phyloP scores from a whole-genome alignment of 2,113 vertebrate species.

The Bos indicus region DNA sequence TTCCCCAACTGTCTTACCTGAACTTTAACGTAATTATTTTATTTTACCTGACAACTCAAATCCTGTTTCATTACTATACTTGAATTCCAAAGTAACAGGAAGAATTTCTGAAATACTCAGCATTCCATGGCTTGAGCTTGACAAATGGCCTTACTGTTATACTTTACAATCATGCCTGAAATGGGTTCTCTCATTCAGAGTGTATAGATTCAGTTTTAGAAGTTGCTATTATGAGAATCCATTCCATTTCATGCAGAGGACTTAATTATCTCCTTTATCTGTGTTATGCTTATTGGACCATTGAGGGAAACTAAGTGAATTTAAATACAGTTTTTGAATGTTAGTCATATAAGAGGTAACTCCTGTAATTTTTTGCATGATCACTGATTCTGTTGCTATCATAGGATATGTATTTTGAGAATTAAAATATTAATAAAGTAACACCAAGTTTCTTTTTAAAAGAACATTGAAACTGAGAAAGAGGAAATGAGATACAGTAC shows the following conservation, averaged over 20 bases:
- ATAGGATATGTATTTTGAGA: not conserved
- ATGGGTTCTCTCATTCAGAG: not conserved
- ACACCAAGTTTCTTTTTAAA: not conserved
- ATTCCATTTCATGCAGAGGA: not conserved
- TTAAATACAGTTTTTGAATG: not conserved
- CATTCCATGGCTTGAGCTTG: not conserved
- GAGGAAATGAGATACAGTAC: not conserved
- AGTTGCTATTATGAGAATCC: not conserved
- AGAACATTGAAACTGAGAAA: not conserved
- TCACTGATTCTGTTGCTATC: not conserved
- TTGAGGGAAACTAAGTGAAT: not conserved
- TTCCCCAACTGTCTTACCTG: not conserved
- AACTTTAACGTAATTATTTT: not conserved
- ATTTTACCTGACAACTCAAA: not conserved
- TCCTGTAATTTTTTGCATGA: not conserved
- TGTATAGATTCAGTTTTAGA: not conserved
- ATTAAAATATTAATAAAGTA: not conserved
- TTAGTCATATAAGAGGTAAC: not conserved
- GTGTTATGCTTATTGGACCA: not conserved
- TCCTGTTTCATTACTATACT: not conserved
- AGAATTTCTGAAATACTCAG: not conserved
- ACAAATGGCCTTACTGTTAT: not conserved
- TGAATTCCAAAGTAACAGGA: not conserved
- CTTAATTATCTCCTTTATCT: not conserved
- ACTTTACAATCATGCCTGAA: not conserved